Evolutionary conservation across 2,113 vertebrate genomes (phyloP).

Genomic region (Cinclus mexicanus): DNA sequence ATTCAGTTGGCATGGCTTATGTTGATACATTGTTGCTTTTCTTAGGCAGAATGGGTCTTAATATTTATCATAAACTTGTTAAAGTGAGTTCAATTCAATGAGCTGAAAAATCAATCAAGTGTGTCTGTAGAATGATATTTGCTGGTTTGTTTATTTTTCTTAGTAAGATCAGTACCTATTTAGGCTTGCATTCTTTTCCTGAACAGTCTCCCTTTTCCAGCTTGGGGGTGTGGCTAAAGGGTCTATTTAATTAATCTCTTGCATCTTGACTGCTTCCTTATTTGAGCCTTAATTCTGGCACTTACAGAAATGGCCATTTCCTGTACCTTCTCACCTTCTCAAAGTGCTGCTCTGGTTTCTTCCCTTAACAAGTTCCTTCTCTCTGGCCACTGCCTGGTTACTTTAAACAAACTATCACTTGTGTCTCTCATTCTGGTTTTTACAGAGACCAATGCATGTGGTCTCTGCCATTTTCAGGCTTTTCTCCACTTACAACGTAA

Average conservation of each 20-base stretch:
- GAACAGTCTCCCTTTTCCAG: background rate
- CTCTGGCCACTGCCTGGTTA: background rate
- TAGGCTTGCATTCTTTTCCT: background rate
- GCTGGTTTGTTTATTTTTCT: background rate
- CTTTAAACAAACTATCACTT: background rate
- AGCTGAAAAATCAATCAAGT: background rate
- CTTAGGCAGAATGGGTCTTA: background rate
- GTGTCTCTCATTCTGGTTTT: background rate
- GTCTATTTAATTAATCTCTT: background rate
- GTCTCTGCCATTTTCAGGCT: background rate
- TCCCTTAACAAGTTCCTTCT: background rate
- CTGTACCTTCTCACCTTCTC: background rate
- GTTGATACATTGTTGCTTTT: slow-evolving; percentile 9
- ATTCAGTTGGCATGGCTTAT: background rate
- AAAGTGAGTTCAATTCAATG: background rate
- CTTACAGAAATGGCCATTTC: background rate
- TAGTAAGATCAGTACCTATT: background rate
- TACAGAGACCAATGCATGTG: background rate
- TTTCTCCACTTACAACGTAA: background rate
- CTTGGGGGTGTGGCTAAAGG: background rate
- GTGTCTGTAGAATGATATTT: background rate
- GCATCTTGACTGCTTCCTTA: background rate
- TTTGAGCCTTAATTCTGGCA: background rate
- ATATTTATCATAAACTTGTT: background rate
- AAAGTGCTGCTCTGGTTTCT: background rate